Evolutionary conservation across 2,888 invertebrate genomes (phyloP).

Genomic region (Torymus texanus): DNA sequence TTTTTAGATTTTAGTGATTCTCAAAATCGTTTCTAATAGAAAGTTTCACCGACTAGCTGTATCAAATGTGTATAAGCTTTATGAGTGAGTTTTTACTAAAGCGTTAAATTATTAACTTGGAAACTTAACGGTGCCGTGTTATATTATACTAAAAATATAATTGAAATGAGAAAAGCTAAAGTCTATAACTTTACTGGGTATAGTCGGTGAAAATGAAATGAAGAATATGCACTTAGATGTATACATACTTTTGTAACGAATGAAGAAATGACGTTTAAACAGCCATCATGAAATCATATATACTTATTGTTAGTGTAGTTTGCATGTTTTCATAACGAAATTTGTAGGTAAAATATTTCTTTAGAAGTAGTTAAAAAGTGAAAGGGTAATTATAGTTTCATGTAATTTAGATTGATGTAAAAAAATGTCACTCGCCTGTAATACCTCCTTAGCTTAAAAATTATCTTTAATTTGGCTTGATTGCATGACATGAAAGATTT

Average conservation of each 20-base stretch:
- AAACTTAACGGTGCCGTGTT: no score
- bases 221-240: no score
- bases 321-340: neutral
- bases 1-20: neutral
- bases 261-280: neutral
- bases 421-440: neutral
- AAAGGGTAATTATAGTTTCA: constrained; percentile 23
- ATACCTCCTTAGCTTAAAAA: no score
- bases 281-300: neutral
- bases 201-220: no score
- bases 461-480: no score
- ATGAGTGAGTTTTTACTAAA: no score
- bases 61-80: no score
- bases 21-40: constrained; percentile 29
- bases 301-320: neutral
- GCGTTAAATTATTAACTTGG: no score
- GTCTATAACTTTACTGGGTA: no score
- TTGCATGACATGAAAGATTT: no score
- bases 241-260: neutral
- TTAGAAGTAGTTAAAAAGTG: constrained; percentile 37
- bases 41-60: neutral
- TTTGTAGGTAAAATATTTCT: constrained; percentile 1
- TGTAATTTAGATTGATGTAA: constrained; percentile 15
- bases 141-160: no score
- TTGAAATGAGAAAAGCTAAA: no score